These are phyloP conservation scores for Drosophila tripunctata DNA, from an alignment of 2,888 invertebrate species.

Conservation along the genomic window DNA sequence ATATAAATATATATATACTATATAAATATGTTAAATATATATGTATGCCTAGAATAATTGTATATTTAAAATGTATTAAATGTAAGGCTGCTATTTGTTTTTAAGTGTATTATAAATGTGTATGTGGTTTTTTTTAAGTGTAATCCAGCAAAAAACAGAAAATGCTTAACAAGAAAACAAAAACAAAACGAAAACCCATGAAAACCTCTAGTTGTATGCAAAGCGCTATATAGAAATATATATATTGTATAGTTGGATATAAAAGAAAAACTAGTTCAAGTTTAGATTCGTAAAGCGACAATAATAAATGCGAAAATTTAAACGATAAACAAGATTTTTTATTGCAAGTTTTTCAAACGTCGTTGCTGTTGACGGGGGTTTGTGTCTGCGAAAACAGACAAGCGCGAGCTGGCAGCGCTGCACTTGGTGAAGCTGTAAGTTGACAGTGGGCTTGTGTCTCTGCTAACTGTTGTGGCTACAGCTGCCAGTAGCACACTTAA, in stretches of 20 bases:
- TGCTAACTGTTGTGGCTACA: not conserved
- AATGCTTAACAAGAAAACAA: conserved; percentile 53
- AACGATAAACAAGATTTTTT: conserved; percentile 6
- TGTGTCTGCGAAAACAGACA: not conserved
- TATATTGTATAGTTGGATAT: conserved; percentile 65
- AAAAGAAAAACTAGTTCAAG: conserved; percentile 67
- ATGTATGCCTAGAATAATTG: conserved; percentile 24
- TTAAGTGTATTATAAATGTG: conserved; percentile 66
- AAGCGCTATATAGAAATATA: conserved; percentile 49
- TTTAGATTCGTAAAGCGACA: conserved; percentile 78
- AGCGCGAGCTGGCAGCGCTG: too few relatives aligned
- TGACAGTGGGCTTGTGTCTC: not conserved
- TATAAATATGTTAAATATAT: conserved; percentile 50
- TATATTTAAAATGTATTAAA: conserved; percentile 29
- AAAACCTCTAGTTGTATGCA: conserved; percentile 53
- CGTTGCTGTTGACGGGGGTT: too few relatives aligned
- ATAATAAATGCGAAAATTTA: conserved; percentile 75
- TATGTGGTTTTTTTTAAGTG: conserved; percentile 58
- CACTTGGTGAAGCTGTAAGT: not conserved
- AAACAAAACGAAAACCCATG: conserved; percentile 7
- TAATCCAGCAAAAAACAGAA: conserved; percentile 10
- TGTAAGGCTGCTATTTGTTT: conserved; percentile 56
- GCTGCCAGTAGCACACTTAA: not conserved
- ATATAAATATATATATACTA: conserved; percentile 57
- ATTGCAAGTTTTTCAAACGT: not conserved